Conservation (phyloP, 2,113 vertebrate genomes). For the Vidua macroura region DNA sequence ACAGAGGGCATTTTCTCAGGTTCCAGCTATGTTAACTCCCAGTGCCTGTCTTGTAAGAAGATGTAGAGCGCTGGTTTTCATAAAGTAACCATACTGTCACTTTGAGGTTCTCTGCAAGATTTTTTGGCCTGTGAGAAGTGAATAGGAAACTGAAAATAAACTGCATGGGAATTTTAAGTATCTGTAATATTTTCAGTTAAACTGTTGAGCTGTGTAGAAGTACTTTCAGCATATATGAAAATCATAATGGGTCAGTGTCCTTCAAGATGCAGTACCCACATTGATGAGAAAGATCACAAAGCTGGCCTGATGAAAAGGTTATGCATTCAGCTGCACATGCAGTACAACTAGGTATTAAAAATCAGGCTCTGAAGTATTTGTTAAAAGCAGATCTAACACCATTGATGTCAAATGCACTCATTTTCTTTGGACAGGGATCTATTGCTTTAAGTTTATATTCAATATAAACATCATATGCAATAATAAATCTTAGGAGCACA, state of each 20-base stretch:
- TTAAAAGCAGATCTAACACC: not conserved
- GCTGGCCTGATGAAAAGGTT: not conserved
- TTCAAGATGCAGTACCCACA: not conserved
- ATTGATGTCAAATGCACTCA: not conserved
- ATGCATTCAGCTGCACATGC: not conserved
- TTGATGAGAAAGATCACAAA: not conserved
- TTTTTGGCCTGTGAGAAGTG: not conserved
- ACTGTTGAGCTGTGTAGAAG: not conserved
- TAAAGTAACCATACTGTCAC: not conserved
- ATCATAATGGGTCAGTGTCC: not conserved
- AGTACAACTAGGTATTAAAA: conserved; percentile 8
- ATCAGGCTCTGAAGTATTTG: not conserved
- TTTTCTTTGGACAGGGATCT: conserved; percentile 1
- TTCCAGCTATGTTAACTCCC: not conserved
- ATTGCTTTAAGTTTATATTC: not conserved
- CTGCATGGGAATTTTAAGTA: not conserved
- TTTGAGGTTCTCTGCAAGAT: not conserved
- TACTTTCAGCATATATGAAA: not conserved
- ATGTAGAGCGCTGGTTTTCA: not conserved
- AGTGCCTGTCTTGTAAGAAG: not conserved
- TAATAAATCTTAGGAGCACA: conserved; percentile 20
- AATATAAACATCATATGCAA: not conserved
- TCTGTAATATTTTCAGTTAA: not conserved
- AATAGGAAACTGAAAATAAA: not conserved
- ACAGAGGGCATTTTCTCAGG: not conserved